Percentiles rank a stretch among this genome's conserved stretches.
These are phyloP conservation scores for Drosophila aldrichi DNA, from an alignment of 2,888 invertebrate species.

Conservation along the genomic window DNA sequence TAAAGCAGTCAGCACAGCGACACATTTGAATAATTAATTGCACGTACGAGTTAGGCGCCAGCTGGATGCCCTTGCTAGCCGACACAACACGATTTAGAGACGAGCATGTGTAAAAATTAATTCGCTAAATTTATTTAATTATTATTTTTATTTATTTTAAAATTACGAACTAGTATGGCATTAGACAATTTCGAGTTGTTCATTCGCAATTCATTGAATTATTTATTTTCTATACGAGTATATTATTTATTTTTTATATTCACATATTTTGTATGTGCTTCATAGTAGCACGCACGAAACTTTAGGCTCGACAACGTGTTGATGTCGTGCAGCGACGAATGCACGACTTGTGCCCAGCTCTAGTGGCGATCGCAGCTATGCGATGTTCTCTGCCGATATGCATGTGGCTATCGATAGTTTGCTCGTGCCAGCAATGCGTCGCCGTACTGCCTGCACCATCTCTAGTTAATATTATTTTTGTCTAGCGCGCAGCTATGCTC, in stretches of 20 bases:
- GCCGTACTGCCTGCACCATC: slow-evolving; percentile 16
- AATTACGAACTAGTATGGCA: neutral
- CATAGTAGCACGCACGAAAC: neutral
- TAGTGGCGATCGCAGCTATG: slow-evolving; percentile 12
- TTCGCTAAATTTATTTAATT: no score
- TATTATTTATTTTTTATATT: no score
- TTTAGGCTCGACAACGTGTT: neutral
- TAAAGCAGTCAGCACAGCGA: slow-evolving; percentile 18
- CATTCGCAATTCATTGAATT: neutral
- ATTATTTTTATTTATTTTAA: neutral
- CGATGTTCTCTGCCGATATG: neutral
- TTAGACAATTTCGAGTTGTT: no score
- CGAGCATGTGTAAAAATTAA: neutral
- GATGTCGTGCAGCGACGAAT: neutral
- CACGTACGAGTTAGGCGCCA: neutral
- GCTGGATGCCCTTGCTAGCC: neutral
- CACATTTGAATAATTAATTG: neutral
- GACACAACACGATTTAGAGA: neutral
- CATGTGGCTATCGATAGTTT: slow-evolving; percentile 24
- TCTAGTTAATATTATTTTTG: slow-evolving; percentile 16
- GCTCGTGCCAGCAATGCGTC: slow-evolving; percentile 11
- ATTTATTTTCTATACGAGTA: neutral
- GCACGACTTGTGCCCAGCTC: slow-evolving; percentile 3
- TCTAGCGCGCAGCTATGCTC: slow-evolving; percentile 36
- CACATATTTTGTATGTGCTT: neutral